Evolutionary conservation across 2,797 vertebrate species (phyloP), one percentile per base, ranked within the genome.

Genomic region (Rhadinocentrus ornatus): DNA sequence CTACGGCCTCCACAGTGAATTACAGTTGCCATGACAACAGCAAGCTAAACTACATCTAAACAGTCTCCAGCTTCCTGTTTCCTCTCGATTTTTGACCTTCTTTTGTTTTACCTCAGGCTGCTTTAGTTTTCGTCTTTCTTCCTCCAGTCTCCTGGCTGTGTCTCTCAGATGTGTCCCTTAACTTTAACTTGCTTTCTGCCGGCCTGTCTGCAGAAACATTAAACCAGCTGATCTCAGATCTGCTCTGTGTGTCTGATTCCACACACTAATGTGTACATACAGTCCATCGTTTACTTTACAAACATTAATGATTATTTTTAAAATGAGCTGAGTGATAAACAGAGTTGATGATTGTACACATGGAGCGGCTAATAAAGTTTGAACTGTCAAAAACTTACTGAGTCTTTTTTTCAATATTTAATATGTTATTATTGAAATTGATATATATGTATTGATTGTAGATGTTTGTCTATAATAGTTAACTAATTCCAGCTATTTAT

Each of bases 311-410:
- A 48, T 57, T 71, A 55, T 58, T 70, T 71, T 74, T 63, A 50
- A 58, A 66, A 58, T 39, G 44, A 80, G 35, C 5, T 37, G 68
- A 63, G 10, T 48, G 46, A 27, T 54, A 20, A 62, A 7, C 24
- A 62, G 34, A 72, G 70, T 61, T 41, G 63, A 48, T 57, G 34
- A 66, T 54, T 78, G 76, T 86, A 61, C 62, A 73, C 75, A 75
- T 83, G 18, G 22, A 81, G 77, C 29, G 83, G 75, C 84, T 80
- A 90, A 89, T 89, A 90, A 90, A 90, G 66, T 82, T 77, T 88
- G 60, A 86, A 77, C 48, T 78, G 75, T 85, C 55, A 37, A 48
- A 73, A 83, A 35, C n/a, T 63, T 32, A 18, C 18, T 18, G 50
- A 60, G 52, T 70, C 26, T 60, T 67, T 66, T 11, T 68, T 62